Percentiles rank a stretch among this genome's conserved stretches.
These are phyloP conservation scores for Smutsia gigantea DNA, from an alignment of 2,797 vertebrate species.

Conservation along the genomic window DNA sequence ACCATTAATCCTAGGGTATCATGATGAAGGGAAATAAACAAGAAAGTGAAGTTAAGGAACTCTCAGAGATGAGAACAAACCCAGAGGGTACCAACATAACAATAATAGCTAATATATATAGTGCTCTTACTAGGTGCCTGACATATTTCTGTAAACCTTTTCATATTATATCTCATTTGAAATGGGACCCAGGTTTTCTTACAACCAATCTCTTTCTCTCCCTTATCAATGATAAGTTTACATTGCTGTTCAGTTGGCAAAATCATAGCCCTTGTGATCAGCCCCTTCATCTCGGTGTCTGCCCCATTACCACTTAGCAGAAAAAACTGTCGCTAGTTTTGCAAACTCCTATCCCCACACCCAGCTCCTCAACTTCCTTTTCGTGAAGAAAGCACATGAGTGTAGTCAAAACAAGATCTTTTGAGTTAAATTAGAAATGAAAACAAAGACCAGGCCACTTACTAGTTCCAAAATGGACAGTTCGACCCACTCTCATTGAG, in stretches of 20 bases:
- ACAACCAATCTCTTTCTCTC: slow-evolving; percentile 47
- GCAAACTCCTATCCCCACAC: background rate
- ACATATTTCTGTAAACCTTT: slow-evolving; percentile 39
- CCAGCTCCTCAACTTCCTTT: background rate
- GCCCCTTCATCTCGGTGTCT: background rate
- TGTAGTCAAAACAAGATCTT: background rate
- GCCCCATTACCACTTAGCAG: background rate
- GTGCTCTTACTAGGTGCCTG: background rate
- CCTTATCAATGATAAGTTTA: slow-evolving; percentile 57
- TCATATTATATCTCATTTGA: slow-evolving; percentile 48
- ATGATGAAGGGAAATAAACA: background rate
- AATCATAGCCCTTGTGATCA: background rate
- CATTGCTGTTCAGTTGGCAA: background rate
- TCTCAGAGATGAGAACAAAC: slow-evolving; percentile 33
- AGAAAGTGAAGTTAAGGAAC: slow-evolving; percentile 3
- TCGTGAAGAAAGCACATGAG: background rate
- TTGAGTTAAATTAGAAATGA: background rate
- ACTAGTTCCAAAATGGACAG: background rate
- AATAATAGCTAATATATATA: background rate
- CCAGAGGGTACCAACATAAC: background rate
- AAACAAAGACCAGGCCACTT: background rate
- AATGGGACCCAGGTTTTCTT: slow-evolving; percentile 76
- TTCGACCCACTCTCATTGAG: background rate
- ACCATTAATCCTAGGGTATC: slow-evolving; percentile 47
- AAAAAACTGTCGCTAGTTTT: background rate